Evolutionary conservation across 2,797 vertebrate species (phyloP), one percentile per base, ranked within the genome.

Genomic region (Buceros bicornis): DNA sequence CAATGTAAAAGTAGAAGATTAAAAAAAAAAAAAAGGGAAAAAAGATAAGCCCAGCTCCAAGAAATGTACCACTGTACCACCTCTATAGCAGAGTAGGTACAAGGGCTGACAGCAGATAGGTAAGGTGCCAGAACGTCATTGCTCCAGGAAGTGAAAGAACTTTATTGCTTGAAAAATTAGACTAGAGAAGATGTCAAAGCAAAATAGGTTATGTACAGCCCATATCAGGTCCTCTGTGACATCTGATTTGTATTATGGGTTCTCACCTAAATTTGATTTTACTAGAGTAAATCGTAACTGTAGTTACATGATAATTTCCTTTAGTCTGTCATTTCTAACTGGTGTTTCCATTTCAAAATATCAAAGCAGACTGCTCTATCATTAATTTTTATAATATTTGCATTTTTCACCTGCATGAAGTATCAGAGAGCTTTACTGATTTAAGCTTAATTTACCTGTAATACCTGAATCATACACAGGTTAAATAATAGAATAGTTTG

Each of bases 121-220:
- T 73, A 28, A 77, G 8, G 10, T 58, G 17, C 14, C 40, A 70
- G 31, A 4, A 71, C 18, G 40, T 47, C 7, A 9, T 13, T 70
- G 18, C 1, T n/a, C 4, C 17, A 62, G 43, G 10, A 81, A 81
- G 11, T n/a, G 6, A 69, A 24, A 25, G 9, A 53, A 8, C 3
- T 70, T 71, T 61, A 40, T 54, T 51, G 16, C 29, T 58, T 78
- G 48, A 78, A 73, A 43, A 81, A 83, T 40, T 16, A 73, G 43
- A 78, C 26, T 11, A 47, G 31, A 26, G n/a, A 4, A 80, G 22
- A 58, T 53, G 57, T 4, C 67, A 57, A 53, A 5, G 18, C 29
- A 80, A 20, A 13, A 71, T 11, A 31, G 7, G 6, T 56, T 17
- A 15, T 2, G 0, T 8, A 48, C 16, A 17, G 2, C 10, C 51